Evolutionary conservation across 2,113 vertebrate species (phyloP), one percentile per base, ranked within the genome.

Genomic region (Balaenoptera acutorostrata): DNA sequence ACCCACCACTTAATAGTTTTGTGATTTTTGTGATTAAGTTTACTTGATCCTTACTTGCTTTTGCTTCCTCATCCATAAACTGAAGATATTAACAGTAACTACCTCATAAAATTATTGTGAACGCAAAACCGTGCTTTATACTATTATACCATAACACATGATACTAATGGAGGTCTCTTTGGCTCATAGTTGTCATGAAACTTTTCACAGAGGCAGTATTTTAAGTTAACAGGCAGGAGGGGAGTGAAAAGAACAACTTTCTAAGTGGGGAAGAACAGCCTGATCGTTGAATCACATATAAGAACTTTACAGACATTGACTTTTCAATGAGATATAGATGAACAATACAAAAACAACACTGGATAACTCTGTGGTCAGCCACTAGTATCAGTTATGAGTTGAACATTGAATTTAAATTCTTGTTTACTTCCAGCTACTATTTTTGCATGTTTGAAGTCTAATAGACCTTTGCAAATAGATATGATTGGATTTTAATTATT

Each of bases 401-500:
- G 78, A 91, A 52, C 49, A 96, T 29, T 89, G 61, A 52, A 31
- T 95, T 93, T 78, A 68, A 23, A 49, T 68, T 82, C 36, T 68
- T 57, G 31, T 71, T 88, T 82, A 78, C 74, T 96, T 96, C 12
- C 27, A 88, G 46, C 17, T 52, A 72, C 66, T 91, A 89, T 82
- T 82, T 78, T 91, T 94, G 68, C 59, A 77, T 90, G 25, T 80
- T 90, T 87, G 31, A 83, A 41, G 55, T 91, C 81, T 95, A 59
- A 33, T 74, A 93, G 93, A 92, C 8, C 41, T 80, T 94, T 88
- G 29, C 23, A 94, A 84, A 64, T 75, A 46, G 68, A 39, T 88
- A 52, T 71, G 27, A 86, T 80, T 85, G 33, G 36, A 68, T 86
- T 80, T 94, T 80, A 93, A 71, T 86, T 88, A 69, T 84, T 92